Percentiles rank a stretch among this genome's conserved stretches.
These are phyloP conservation scores for Dendropsophus ebraccatus DNA, from an alignment of 2,113 vertebrate genomes.

Conservation along the genomic window DNA sequence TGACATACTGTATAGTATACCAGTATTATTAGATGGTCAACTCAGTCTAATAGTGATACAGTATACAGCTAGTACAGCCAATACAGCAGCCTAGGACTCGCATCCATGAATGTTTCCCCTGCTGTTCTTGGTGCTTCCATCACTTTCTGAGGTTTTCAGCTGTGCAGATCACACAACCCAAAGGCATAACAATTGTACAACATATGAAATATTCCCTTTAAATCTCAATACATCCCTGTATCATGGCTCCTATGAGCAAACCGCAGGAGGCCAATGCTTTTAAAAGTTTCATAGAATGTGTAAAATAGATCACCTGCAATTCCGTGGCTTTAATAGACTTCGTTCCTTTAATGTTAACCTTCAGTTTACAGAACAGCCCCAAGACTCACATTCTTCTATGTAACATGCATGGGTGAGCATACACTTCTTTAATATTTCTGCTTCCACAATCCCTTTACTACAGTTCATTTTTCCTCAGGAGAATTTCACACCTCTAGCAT, in stretches of 20 bases:
- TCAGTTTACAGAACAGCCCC: conserved; percentile 23
- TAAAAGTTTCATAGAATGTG: conserved; percentile 14
- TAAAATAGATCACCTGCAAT: conserved; percentile 32
- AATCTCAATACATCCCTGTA: neutral
- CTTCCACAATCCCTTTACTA: conserved; percentile 20
- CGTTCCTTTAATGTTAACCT: conserved; percentile 23
- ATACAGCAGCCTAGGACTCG: no score
- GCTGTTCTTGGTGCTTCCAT: no score
- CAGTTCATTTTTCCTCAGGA: conserved; percentile 20
- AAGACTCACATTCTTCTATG: conserved; percentile 14
- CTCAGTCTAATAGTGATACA: no score
- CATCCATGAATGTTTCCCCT: no score
- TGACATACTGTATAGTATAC: no score
- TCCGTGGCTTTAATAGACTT: conserved; percentile 12
- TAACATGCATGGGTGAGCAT: conserved; percentile 25
- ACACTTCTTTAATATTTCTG: conserved; percentile 23
- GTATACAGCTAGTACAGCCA: no score
- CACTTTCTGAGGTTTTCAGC: no score
- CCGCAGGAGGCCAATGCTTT: neutral
- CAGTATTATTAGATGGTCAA: no score
- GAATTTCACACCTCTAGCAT: conserved; percentile 39
- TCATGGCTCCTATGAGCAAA: neutral
- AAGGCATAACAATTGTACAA: neutral
- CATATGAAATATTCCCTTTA: neutral
- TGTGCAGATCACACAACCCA: no score